Percentiles rank a stretch among this genome's conserved stretches.
Conservation (phyloP, 2,797 vertebrate species). For the Acanthurus leucopareius region DNA sequence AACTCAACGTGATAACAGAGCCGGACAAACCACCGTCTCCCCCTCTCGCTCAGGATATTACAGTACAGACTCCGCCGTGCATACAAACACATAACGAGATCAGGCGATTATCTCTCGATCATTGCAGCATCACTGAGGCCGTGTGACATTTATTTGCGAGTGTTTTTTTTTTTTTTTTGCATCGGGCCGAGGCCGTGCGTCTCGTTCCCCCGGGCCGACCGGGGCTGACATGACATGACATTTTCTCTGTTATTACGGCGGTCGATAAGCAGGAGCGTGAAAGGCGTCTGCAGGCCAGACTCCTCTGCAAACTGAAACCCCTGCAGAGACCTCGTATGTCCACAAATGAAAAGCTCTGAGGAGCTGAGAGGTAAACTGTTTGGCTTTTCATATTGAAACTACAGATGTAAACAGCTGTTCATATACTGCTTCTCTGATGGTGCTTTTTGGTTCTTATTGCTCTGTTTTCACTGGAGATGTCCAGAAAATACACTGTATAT, state of each 20-base stretch:
- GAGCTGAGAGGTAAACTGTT: constrained; percentile 5
- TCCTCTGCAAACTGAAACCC: not conserved
- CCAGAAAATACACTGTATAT: too few relatives aligned
- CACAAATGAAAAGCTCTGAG: constrained; percentile 12
- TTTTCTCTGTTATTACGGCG: constrained; percentile 26
- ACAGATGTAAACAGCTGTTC: constrained; percentile 4
- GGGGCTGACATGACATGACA: constrained; percentile 26
- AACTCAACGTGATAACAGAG: constrained; percentile 21
- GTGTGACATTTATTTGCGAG: constrained; percentile 46
- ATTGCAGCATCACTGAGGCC: constrained; percentile 5
- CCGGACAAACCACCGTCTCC: not conserved
- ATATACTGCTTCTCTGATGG: not conserved
- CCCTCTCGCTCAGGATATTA: constrained; percentile 55
- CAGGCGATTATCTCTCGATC: constrained; percentile 37
- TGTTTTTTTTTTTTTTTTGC: constrained; percentile 23
- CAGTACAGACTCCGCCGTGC: constrained; percentile 18
- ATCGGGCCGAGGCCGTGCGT: not conserved
- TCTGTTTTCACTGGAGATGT: too few relatives aligned
- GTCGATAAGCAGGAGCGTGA: constrained; percentile 29
- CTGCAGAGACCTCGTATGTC: constrained; percentile 8
- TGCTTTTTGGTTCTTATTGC: not conserved
- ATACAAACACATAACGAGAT: constrained; percentile 38
- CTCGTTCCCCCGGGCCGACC: not conserved
- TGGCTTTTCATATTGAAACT: not conserved
- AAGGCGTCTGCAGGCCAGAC: not conserved